phyloP scores from a whole-genome alignment of 2,888 invertebrate genomes.

The Ommatoiulus sabulosus region DNA sequence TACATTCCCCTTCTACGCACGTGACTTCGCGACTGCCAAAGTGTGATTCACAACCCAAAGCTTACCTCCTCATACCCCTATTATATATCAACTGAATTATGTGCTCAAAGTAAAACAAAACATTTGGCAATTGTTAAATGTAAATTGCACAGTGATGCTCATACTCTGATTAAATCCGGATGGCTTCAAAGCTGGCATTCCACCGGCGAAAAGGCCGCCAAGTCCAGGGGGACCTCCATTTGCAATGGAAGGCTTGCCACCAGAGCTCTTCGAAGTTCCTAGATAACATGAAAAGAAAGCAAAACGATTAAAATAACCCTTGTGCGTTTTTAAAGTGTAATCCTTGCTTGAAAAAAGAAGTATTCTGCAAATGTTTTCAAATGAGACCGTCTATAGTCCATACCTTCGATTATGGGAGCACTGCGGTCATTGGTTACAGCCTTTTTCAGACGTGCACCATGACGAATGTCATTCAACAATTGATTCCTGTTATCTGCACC shows the following conservation, averaged over 20 bases:
- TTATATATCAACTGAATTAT: too few species aligned
- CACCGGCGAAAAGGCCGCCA: slow-evolving; percentile 83
- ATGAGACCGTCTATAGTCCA: slow-evolving; percentile 61
- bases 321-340: not conserved
- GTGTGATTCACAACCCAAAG: too few species aligned
- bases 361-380: not conserved
- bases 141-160: not conserved
- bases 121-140: not conserved
- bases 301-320: not conserved
- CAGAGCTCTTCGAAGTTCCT: slow-evolving; percentile 7
- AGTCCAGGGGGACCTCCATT: slow-evolving; percentile 68
- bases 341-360: not conserved
- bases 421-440: slow-evolving; percentile 91
- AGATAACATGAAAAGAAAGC: not conserved
- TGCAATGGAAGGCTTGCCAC: not conserved
- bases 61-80: too few species aligned
- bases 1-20: too few species aligned
- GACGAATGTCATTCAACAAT: slow-evolving; percentile 84
- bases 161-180: slow-evolving; percentile 68
- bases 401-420: slow-evolving; percentile 81
- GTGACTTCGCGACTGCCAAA: too few species aligned
- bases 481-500: slow-evolving; percentile 73
- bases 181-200: slow-evolving; percentile 84
- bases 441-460: slow-evolving; percentile 85
- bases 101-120: too few species aligned